phyloP scores from a whole-genome alignment of 2,797 vertebrate species.

The Heterohyrax brucei region DNA sequence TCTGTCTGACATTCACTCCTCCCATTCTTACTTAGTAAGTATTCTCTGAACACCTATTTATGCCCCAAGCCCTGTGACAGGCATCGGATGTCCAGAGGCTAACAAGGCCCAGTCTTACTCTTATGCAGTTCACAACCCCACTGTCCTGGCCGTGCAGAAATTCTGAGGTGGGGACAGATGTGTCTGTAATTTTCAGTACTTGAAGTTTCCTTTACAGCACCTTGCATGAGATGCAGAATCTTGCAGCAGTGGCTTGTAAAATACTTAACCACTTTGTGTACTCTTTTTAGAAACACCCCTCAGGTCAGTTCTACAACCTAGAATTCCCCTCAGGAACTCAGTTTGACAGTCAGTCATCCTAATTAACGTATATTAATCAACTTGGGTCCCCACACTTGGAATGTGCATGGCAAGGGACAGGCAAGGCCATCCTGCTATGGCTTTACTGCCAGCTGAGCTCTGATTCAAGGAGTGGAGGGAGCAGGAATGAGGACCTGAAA shows the following conservation, averaged over 20 bases:
- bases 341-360: background rate
- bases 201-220: background rate
- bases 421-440: background rate
- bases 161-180: background rate
- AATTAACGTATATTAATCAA: no score
- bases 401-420: rapidly evolving
- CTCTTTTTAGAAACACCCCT: background rate
- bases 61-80: background rate
- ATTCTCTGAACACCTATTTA: background rate
- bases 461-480: background rate
- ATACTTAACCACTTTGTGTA: background rate
- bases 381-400: background rate
- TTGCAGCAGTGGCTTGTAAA: background rate
- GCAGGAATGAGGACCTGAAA: background rate
- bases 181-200: background rate
- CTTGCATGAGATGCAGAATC: background rate
- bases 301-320: background rate
- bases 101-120: background rate
- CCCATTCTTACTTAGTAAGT: background rate
- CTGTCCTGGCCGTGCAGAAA: background rate
- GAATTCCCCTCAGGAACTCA: background rate
- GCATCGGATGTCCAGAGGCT: background rate
- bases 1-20: background rate
- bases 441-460: background rate
- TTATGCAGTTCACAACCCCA: background rate